Percentiles rank a stretch among this genome's conserved stretches.
These are phyloP conservation scores for Vulpes lagopus DNA, from an alignment of 2,113 vertebrate species.

Conservation along the genomic window DNA sequence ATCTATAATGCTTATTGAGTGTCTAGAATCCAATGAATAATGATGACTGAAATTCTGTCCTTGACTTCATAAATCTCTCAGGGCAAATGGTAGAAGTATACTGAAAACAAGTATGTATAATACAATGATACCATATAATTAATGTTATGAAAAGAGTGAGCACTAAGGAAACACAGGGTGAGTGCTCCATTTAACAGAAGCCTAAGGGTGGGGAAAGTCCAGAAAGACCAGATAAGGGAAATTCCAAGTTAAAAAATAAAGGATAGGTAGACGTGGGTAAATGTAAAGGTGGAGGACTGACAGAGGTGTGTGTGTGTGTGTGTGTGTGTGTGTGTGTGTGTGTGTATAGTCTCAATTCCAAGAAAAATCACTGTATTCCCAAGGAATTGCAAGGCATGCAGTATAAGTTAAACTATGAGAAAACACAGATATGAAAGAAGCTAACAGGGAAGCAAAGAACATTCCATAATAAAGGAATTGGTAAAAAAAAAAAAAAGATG, in stretches of 20 bases:
- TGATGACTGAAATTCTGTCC: neutral
- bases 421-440: neutral
- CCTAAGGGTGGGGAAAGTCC: neutral
- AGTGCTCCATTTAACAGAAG: neutral
- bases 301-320: too few species aligned
- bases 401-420: neutral
- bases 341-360: neutral
- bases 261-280: neutral
- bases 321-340: too few species aligned
- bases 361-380: neutral
- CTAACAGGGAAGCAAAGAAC: neutral
- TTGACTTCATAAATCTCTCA: neutral
- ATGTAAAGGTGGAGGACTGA: neutral
- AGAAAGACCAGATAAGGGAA: neutral
- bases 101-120: neutral
- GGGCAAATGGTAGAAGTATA: neutral
- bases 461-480: neutral
- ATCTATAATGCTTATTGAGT: conserved; percentile 44
- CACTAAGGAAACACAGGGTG: neutral
- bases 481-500: neutral
- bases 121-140: neutral
- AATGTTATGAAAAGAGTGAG: neutral
- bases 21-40: conserved; percentile 12
- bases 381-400: neutral
- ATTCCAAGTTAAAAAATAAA: neutral